A percentile compares a stretch with the other conserved stretches of the same genome.
Evolutionary conservation across 1,140 invertebrate genomes (phyloP).

Genomic region (Diuraphis noxia): DNA sequence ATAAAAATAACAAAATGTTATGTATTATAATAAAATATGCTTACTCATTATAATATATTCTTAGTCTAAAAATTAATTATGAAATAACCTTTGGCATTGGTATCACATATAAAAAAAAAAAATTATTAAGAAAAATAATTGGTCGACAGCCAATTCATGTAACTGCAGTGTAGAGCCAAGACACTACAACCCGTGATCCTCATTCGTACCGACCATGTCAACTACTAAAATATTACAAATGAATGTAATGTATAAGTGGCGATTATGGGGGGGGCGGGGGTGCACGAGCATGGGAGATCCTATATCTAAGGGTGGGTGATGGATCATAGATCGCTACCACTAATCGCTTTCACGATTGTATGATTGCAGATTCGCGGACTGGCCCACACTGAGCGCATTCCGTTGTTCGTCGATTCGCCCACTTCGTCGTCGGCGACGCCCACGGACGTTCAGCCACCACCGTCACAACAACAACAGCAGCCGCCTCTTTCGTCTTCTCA

Average conservation of each 20-base stretch:
- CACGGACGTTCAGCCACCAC: slow-evolving; percentile 9
- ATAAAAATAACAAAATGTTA: background rate
- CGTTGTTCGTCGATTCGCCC: slow-evolving; percentile 55
- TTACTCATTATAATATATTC: background rate
- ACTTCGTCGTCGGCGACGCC: slow-evolving; percentile 39
- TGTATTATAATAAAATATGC: background rate
- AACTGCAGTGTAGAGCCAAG: background rate
- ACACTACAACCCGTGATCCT: background rate
- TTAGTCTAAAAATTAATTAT: background rate
- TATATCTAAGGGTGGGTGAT: background rate
- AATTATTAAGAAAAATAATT: background rate
- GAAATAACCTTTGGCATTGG: background rate
- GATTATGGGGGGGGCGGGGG: too few relatives aligned
- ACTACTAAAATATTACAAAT: background rate
- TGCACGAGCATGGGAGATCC: too few relatives aligned
- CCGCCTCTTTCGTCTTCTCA: slow-evolving; percentile 69
- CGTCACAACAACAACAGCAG: slow-evolving; percentile 61
- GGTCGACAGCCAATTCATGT: background rate
- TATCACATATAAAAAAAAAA: background rate
- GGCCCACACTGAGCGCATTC: slow-evolving; percentile 69
- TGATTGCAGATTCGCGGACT: slow-evolving; percentile 68
- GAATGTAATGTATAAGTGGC: background rate
- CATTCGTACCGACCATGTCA: background rate
- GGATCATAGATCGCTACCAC: background rate
- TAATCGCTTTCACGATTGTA: background rate